Conservation (phyloP, 2,797 vertebrate genomes). For the Somateria mollissima region DNA sequence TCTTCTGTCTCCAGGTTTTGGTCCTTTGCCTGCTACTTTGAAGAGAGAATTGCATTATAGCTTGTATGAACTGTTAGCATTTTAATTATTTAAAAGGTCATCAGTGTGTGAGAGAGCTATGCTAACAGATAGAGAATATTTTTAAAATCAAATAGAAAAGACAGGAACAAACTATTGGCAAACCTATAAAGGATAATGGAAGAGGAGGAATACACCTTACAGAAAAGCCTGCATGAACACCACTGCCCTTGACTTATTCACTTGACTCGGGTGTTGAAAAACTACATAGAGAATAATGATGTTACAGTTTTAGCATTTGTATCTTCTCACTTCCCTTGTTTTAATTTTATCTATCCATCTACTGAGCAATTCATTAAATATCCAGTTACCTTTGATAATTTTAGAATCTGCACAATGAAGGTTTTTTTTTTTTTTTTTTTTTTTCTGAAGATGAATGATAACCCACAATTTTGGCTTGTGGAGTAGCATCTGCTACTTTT, state of each 20-base stretch:
- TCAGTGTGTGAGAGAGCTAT: background rate
- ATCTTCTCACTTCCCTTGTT: background rate
- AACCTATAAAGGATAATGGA: background rate
- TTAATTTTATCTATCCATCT: background rate
- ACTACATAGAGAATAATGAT: background rate
- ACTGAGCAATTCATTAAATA: background rate
- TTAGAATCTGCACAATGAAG: background rate
- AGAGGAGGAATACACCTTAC: background rate
- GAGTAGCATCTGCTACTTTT: background rate
- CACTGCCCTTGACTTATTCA: background rate
- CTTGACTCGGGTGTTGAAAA: background rate
- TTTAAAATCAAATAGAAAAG: constrained; percentile 2
- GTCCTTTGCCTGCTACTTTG: constrained; percentile 21
- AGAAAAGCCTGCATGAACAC: background rate
- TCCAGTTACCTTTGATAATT: background rate
- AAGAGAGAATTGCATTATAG: constrained; percentile 16
- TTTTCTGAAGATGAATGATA: background rate
- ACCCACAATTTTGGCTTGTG: background rate
- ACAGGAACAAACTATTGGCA: background rate
- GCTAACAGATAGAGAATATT: background rate
- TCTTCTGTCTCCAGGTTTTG: constrained; percentile 14
- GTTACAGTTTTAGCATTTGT: background rate
- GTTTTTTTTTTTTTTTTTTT: background rate
- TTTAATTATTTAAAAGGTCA: constrained; percentile 64
- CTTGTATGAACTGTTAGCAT: constrained; percentile 24